phyloP scores from a whole-genome alignment of 2,888 invertebrate species.

The Papilio elwesi region DNA sequence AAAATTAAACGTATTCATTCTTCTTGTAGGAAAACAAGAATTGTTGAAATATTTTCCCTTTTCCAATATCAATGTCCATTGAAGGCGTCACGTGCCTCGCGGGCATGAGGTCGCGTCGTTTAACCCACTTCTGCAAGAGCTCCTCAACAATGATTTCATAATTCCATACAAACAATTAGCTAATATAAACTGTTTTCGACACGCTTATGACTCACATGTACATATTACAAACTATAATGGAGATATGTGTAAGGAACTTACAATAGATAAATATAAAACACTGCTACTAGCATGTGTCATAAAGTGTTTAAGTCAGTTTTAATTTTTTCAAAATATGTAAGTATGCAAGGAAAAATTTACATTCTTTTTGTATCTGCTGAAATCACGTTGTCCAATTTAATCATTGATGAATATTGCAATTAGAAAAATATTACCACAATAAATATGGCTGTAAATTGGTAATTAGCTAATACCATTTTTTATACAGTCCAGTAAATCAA shows the following conservation, averaged over 20 bases:
- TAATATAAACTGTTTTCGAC: constrained; percentile 23
- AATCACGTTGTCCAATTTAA: too few species aligned
- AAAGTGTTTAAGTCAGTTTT: too few species aligned
- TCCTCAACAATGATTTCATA: constrained; percentile 41
- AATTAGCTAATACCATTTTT: too few species aligned
- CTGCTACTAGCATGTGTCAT: not conserved
- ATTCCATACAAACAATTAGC: constrained; percentile 40
- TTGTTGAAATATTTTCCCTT: constrained; percentile 11
- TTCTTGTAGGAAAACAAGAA: not conserved
- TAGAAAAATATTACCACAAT: too few species aligned
- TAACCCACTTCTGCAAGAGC: constrained; percentile 36
- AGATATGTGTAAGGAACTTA: constrained; percentile 5
- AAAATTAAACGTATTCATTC: not conserved
- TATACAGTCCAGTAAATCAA: too few species aligned
- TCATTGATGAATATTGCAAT: too few species aligned
- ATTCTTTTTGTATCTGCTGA: too few species aligned
- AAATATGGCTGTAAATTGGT: too few species aligned
- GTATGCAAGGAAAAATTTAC: too few species aligned
- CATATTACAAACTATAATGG: not conserved
- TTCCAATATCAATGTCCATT: constrained; percentile 20
- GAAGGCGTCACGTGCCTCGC: constrained; percentile 14
- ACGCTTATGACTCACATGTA: constrained; percentile 32
- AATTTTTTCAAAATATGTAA: too few species aligned
- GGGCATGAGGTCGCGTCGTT: constrained; percentile 33
- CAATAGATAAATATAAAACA: not conserved